Evolutionary conservation across 2,888 invertebrate species (phyloP).

Genomic region (Lampropteryx suffumata): DNA sequence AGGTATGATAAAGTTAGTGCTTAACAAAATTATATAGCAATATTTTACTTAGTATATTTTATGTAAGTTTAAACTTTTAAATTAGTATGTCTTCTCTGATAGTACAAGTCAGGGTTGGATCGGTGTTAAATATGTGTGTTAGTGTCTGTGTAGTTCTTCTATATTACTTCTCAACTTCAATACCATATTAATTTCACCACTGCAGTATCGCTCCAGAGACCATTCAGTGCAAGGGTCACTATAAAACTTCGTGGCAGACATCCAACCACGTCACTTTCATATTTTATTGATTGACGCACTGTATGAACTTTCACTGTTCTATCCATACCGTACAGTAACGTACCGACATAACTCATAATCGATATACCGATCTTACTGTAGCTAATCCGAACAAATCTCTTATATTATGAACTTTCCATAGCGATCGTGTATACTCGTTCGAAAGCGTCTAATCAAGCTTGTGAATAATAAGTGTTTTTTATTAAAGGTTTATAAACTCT

Average conservation of each 20-base stretch:
- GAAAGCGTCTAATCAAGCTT: constrained; percentile 12
- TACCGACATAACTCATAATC: constrained; percentile 3
- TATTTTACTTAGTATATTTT: no score
- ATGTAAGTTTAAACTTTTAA: no score
- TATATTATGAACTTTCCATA: constrained; percentile 19
- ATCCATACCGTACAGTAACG: constrained; percentile 10
- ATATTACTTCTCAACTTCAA: no score
- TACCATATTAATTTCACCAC: no score
- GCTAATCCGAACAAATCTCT: constrained; percentile 23
- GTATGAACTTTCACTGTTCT: constrained; percentile 23
- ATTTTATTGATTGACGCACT: constrained; percentile 21
- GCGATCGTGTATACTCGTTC: constrained; percentile 8
- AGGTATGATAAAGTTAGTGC: no score
- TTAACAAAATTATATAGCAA: no score
- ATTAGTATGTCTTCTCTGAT: no score
- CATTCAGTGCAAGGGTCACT: constrained; percentile 10
- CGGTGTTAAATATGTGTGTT: no score
- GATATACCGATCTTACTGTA: constrained; percentile 11
- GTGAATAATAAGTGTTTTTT: constrained; percentile 11
- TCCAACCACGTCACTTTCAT: constrained; percentile 17
- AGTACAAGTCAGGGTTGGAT: no score
- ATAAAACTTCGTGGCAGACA: no score
- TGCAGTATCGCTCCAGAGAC: constrained; percentile 2
- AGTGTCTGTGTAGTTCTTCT: no score
- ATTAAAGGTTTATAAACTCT: constrained; percentile 13